Evolutionary conservation across 2,888 invertebrate species (phyloP), one percentile per base, ranked within the genome.

Genomic region (Drosophila borealis): DNA sequence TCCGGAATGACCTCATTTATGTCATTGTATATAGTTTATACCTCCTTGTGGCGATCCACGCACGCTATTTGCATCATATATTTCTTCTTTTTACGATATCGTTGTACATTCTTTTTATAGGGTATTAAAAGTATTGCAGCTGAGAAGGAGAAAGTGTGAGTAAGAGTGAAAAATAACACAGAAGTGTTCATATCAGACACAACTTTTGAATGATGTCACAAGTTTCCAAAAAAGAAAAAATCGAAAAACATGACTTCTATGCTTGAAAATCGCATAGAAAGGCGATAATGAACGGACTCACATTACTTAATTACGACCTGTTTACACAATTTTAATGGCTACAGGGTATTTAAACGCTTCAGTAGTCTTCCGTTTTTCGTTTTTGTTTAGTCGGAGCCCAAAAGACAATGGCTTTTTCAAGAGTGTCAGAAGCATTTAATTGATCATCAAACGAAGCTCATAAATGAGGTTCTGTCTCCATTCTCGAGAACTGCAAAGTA

Each of bases 341-440:
- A 36, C n/a, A 25, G 42, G 33, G 34, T 42, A 44, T 54, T 3
- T 14, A 11, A 33, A 48, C 48, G 21, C n/a, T 6, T 5, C 19
- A 39, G 14, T 9, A 29, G 25, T 25, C 2, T 4, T n/a, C 2
- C 8, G 25, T 5, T 50, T 44, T n/a, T 3, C 8, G 25, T 5
- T 50, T 44, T n/a, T 54, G 17, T 29, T 50, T 34, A 29, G 39
- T 36, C 34, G 45, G 46, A 5, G 8, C 10, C 46, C 46, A 39
- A 44, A 42, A 54, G 17, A 39, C 14, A 14, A 60, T 19, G 42
- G 10, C n/a, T 14, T 48, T 57, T 70, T 13, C 36, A 17, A 44
- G 57, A 64, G 78, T 74, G 74, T 74, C 74, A 50, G 53, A 68
- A 51, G 59, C 68, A 68, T 78, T 74, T 78, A 60, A 78, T 65